These are phyloP conservation scores for Epizoanthus stellaris DNA, from an alignment of 92 coral and sea anemone genomes.

Conservation along the genomic window DNA sequence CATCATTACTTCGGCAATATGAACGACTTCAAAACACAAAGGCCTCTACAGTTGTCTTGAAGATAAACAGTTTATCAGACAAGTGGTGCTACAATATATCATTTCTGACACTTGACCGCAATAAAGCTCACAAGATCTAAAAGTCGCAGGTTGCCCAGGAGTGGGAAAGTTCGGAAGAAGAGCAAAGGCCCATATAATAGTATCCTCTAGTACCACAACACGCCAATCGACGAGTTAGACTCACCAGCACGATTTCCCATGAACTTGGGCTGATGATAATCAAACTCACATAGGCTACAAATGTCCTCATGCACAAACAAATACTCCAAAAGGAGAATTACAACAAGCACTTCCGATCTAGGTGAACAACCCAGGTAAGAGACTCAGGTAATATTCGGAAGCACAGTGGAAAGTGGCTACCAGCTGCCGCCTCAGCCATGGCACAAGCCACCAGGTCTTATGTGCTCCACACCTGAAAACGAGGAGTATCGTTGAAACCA, in stretches of 20 bases:
- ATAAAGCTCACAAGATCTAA: neutral
- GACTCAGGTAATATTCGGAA: neutral
- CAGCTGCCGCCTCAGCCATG: neutral
- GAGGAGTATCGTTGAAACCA: neutral
- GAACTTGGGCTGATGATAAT: neutral
- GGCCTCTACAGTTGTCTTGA: neutral
- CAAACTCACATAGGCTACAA: neutral
- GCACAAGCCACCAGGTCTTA: neutral
- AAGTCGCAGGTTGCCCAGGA: too few species aligned
- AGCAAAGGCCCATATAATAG: neutral
- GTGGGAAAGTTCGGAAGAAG: too few species aligned
- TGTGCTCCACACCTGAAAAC: neutral
- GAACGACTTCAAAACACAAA: neutral
- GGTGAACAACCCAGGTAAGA: neutral
- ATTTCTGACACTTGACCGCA: neutral
- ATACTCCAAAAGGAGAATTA: neutral
- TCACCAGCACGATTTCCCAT: conserved; percentile 7
- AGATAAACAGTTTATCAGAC: neutral
- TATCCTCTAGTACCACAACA: conserved; percentile 1
- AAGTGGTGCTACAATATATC: neutral
- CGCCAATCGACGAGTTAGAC: neutral
- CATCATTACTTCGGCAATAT: neutral
- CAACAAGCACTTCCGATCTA: neutral
- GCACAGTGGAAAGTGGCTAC: neutral
- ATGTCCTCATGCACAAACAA: neutral